Evolutionary conservation across 2,113 vertebrate genomes (phyloP).

Genomic region (Chamaetylas fuelleborni): DNA sequence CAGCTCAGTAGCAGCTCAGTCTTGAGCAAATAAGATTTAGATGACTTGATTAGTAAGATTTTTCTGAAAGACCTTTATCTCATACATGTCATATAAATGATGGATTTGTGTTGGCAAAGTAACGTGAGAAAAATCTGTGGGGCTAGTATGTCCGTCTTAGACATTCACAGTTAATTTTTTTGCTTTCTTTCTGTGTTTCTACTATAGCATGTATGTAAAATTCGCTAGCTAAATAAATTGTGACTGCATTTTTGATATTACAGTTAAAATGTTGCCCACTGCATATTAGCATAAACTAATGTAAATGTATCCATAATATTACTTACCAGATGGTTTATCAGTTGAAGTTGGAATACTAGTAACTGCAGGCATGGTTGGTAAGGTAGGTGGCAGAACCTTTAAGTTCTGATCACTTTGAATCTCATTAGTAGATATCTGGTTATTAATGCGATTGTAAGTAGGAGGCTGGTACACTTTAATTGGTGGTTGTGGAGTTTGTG

Average conservation of each 20-base stretch:
- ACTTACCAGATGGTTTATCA: slow-evolving; percentile 94
- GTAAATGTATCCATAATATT: background rate
- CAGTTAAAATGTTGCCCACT: background rate
- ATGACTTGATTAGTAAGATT: background rate
- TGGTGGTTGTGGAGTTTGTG: slow-evolving; percentile 75
- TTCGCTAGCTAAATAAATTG: background rate
- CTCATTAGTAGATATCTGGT: slow-evolving; percentile 94
- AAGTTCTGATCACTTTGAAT: slow-evolving; percentile 96
- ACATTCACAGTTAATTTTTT: background rate
- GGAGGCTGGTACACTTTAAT: slow-evolving; percentile 83
- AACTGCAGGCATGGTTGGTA: slow-evolving; percentile 90
- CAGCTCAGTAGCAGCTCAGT: background rate
- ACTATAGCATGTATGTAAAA: background rate
- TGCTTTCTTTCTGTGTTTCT: background rate
- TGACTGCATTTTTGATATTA: background rate
- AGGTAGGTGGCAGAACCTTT: slow-evolving; percentile 82
- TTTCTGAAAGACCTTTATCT: background rate
- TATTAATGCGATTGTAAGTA: slow-evolving; percentile 82
- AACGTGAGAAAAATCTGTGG: background rate
- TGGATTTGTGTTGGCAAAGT: background rate
- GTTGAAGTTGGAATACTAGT: slow-evolving; percentile 89
- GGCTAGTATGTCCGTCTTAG: background rate
- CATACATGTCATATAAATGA: background rate
- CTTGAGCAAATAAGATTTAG: background rate
- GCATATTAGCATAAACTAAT: background rate